These are phyloP conservation scores for Chloroclysta siterata DNA, from an alignment of 2,888 invertebrate genomes.

Conservation along the genomic window DNA sequence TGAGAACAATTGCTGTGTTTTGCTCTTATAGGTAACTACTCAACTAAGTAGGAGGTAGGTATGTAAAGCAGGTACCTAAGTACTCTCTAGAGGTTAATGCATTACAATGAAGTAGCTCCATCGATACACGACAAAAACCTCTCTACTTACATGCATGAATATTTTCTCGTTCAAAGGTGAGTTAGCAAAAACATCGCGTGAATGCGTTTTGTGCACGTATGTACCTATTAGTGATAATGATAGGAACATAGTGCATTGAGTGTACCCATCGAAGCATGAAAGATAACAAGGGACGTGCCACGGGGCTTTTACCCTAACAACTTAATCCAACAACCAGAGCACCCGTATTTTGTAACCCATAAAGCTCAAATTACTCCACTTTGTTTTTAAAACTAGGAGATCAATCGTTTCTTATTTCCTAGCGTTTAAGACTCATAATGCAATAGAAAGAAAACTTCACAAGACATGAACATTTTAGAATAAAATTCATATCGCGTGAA, in stretches of 20 bases:
- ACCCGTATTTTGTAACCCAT: constrained; percentile 13
- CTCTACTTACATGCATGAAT: constrained; percentile 23
- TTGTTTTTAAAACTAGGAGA: constrained; percentile 5
- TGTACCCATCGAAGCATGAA: constrained; percentile 55
- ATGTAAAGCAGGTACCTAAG: constrained; percentile 12
- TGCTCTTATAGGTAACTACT: neutral
- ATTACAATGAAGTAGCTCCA: constrained; percentile 15
- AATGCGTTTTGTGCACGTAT: constrained; percentile 26
- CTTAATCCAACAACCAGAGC: constrained; percentile 13
- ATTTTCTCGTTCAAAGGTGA: constrained; percentile 25
- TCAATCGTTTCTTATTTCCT: constrained; percentile 8
- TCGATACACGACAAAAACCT: constrained; percentile 24
- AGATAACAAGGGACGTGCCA: constrained; percentile 57
- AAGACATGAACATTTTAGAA: neutral
- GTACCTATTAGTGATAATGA: constrained; percentile 55
- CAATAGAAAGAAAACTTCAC: neutral
- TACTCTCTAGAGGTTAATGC: constrained; percentile 10
- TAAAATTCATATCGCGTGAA: constrained; percentile 5
- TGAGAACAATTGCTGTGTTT: neutral
- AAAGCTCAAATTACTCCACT: constrained; percentile 12
- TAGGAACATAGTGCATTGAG: constrained; percentile 49
- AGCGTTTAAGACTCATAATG: neutral
- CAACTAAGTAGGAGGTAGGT: neutral
- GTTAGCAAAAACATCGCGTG: constrained; percentile 28
- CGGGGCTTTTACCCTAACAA: constrained; percentile 39